Evolutionary conservation across 2,797 vertebrate species (phyloP), one percentile per base, ranked within the genome.

Genomic region (Nyctibius grandis): DNA sequence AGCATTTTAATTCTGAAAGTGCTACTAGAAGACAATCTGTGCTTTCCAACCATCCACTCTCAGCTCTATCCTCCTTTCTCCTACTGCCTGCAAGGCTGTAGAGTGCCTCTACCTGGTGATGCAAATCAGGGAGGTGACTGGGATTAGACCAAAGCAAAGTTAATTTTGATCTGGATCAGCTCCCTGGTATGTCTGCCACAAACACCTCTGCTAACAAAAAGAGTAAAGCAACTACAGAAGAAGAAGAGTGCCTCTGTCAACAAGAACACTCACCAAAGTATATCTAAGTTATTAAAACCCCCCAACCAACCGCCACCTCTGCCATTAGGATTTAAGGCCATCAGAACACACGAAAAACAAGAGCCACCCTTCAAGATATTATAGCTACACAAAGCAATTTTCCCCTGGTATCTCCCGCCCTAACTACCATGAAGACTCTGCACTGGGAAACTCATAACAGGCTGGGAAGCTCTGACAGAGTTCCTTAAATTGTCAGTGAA

Each of bases 1-100:
- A 40, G 44, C 11, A 60, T 38, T 82, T 89, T 23, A 59, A 85
- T 38, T 57, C 25, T 19, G 8, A 25, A 76, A 82, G 34, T 22
- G 31, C 2, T 12, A 61, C 19, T 6, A 31, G 31, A 70, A 53
- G 29, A 68, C 40, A 65, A 23, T 29, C 9, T 34, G 29, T 3
- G 1, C 29, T 38, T 88, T 74, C 48, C 64, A 74, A 6, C 6
- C 29, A 50, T 42, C 65, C 60, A 18, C 22, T 44, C 9, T 57
- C 33, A 40, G 22, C 22, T 45, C n/a, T 33, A 9, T 14, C 25
- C 42, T 74, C 38, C 15, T 38, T 45, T 23, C 25, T 72, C 40
- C 40, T 19, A 17, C 36, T 10, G 34, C 48, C 45, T 53, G 34
- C 14, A 53, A 40, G 0, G 0, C 63, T 40, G 54, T 9, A 10